These are phyloP conservation scores for Acrocephalus arundinaceus DNA, from an alignment of 2,113 vertebrate genomes.

Conservation along the genomic window DNA sequence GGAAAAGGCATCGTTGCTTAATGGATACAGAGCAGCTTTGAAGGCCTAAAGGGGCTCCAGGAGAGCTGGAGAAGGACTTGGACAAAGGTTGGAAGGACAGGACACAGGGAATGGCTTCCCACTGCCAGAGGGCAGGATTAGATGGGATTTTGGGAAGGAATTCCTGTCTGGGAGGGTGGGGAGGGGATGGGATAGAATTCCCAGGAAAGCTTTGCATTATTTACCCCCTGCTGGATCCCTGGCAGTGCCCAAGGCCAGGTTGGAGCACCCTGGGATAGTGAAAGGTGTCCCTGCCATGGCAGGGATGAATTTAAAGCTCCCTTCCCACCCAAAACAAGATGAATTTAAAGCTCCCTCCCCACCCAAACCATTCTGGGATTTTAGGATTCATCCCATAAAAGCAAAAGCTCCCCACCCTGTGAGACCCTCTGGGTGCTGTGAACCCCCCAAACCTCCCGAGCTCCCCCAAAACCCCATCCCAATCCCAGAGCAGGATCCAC, in stretches of 20 bases:
- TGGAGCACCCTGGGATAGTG: accelerated
- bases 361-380: neutral
- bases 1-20: accelerated
- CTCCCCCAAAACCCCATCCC: too few relatives aligned
- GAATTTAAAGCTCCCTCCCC: neutral
- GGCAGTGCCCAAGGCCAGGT: accelerated
- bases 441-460: too few relatives aligned
- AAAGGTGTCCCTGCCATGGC: accelerated
- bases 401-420: neutral
- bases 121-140: accelerated
- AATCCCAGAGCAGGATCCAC: too few relatives aligned
- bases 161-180: accelerated
- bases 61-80: neutral
- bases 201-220: neutral
- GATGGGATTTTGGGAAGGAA: neutral
- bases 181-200: neutral
- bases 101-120: neutral
- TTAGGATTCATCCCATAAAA: neutral
- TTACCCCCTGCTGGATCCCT: neutral
- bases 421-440: too few relatives aligned
- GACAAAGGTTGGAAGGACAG: neutral
- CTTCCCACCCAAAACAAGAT: neutral
- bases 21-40: accelerated
- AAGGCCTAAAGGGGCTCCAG: neutral
- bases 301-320: neutral